Evolutionary conservation across 2,888 invertebrate genomes (phyloP).

Genomic region (Eumacrocentrus americanus): DNA sequence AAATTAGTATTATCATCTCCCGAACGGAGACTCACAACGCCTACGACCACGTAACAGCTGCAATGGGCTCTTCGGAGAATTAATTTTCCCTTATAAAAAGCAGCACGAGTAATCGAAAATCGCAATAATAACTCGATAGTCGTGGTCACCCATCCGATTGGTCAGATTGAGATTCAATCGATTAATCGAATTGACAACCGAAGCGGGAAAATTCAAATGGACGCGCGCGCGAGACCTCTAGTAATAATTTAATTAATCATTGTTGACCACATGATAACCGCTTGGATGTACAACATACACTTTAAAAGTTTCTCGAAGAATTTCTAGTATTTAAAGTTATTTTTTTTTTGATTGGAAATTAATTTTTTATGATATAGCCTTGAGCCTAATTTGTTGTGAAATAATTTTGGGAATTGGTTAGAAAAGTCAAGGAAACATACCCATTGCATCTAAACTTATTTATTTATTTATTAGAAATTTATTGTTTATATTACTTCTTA

Average conservation of each 20-base stretch:
- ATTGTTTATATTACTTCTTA: too few species aligned
- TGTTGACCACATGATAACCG: too few species aligned
- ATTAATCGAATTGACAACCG: neutral
- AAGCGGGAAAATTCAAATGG: neutral
- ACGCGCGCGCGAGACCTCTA: neutral
- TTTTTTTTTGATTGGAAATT: too few species aligned
- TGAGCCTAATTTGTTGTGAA: too few species aligned
- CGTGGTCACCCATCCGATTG: too few species aligned
- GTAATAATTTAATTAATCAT: neutral
- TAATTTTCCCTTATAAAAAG: neutral
- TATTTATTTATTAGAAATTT: too few species aligned
- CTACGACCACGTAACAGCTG: neutral
- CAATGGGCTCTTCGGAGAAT: neutral
- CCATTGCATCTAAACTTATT: too few species aligned
- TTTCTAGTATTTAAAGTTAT: too few species aligned
- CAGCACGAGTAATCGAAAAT: neutral
- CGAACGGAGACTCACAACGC: neutral
- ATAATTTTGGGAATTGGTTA: too few species aligned
- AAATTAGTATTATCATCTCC: neutral
- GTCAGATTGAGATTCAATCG: too few species aligned
- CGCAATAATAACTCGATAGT: neutral
- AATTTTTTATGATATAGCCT: too few species aligned
- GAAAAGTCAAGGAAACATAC: too few species aligned
- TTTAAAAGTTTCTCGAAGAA: neutral
- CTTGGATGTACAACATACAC: neutral